These are phyloP conservation scores for Notolabrus celidotus DNA, from an alignment of 2,797 vertebrate species.

Conservation along the genomic window DNA sequence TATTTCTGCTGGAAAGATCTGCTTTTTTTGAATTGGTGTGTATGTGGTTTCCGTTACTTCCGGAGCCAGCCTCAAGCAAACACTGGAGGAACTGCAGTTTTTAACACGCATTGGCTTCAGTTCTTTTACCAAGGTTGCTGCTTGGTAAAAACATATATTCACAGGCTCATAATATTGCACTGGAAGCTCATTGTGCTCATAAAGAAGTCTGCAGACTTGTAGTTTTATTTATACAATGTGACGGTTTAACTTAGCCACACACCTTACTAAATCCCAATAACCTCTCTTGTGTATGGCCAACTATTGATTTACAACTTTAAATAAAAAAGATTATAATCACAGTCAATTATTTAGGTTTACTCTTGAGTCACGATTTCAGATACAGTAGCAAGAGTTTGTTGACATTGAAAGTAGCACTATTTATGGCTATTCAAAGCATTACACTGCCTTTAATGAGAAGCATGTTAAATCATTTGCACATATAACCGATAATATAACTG, in stretches of 20 bases:
- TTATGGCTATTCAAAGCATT: conserved; percentile 18
- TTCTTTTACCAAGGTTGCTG: too few relatives aligned
- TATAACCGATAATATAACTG: not conserved
- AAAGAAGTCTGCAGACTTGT: too few relatives aligned
- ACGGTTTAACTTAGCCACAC: not conserved
- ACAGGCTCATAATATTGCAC: too few relatives aligned
- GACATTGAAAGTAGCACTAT: not conserved
- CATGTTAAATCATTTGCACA: not conserved
- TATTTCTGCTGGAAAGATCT: too few relatives aligned
- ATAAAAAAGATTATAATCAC: not conserved
- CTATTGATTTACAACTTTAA: conserved; percentile 2
- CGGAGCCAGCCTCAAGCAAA: too few relatives aligned
- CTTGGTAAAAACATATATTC: too few relatives aligned
- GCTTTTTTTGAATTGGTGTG: too few relatives aligned
- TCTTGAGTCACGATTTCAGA: conserved; percentile 21
- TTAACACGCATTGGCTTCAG: too few relatives aligned
- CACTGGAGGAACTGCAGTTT: too few relatives aligned
- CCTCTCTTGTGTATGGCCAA: not conserved
- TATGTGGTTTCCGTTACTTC: too few relatives aligned
- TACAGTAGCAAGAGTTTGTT: conserved; percentile 22
- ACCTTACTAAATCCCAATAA: not conserved
- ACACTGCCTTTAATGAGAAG: conserved; percentile 23
- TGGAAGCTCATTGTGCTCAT: too few relatives aligned
- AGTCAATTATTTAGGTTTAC: not conserved
- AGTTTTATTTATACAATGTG: not conserved